A percentile compares a stretch with the other conserved stretches of the same genome.
These are phyloP conservation scores for Zoanthus solanderi DNA, from an alignment of 92 coral and sea anemone genomes.

Conservation along the genomic window DNA sequence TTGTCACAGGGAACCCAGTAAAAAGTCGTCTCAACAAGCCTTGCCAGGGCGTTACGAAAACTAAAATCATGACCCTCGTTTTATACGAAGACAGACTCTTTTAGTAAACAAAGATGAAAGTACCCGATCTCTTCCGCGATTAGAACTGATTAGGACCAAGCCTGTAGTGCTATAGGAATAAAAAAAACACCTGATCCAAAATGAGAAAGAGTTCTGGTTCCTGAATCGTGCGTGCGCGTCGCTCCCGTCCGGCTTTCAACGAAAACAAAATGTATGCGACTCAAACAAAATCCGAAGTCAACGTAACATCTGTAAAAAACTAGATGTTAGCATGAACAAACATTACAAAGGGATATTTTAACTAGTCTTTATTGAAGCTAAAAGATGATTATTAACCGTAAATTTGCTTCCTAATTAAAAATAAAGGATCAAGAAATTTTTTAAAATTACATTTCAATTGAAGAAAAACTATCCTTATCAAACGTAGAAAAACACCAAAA, in stretches of 20 bases:
- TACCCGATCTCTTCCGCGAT: background rate
- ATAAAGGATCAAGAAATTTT: background rate
- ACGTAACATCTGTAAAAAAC: background rate
- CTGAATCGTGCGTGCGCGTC: background rate
- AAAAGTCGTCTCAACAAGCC: background rate
- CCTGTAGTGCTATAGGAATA: background rate
- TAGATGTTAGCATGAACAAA: background rate
- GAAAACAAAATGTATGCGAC: background rate
- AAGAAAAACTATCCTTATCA: background rate
- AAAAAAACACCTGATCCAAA: background rate
- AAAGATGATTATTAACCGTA: background rate
- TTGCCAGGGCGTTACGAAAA: background rate
- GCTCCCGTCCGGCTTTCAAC: background rate
- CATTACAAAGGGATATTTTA: background rate
- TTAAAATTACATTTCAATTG: background rate
- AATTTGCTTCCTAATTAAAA: background rate
- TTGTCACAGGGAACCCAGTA: too few relatives aligned
- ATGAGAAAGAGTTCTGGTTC: background rate
- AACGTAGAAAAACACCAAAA: background rate
- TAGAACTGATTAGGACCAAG: background rate
- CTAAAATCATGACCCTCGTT: background rate
- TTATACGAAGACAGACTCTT: background rate
- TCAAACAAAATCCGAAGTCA: background rate
- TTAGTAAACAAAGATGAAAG: background rate
- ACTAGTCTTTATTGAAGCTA: conserved; percentile 4